Evolutionary conservation across 2,888 invertebrate species (phyloP).

Genomic region (Lycia hirtaria): DNA sequence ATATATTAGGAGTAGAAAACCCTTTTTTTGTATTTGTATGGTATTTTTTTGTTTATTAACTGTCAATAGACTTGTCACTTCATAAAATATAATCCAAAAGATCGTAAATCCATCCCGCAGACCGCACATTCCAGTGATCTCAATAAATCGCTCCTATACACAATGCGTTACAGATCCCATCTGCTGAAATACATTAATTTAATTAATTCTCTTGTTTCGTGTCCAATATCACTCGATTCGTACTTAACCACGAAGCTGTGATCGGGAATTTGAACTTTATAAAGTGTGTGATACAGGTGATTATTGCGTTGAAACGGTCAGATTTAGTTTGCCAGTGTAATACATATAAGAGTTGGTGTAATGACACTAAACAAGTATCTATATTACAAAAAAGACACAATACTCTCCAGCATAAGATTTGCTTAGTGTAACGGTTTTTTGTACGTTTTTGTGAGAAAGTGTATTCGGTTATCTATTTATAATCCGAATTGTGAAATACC

Average conservation of each 20-base stretch:
- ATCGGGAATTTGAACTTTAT: conserved; percentile 2
- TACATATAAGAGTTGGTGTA: background rate
- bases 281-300: background rate
- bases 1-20: no score
- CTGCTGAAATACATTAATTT: conserved; percentile 52
- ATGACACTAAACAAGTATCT: no score
- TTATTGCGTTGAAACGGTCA: background rate
- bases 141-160: conserved; percentile 31
- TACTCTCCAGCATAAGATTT: no score
- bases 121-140: conserved; percentile 15
- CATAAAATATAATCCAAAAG: background rate
- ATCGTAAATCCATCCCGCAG: background rate
- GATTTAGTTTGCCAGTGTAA: background rate
- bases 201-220: conserved; percentile 52
- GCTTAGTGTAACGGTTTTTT: no score
- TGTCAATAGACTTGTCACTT: background rate
- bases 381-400: no score
- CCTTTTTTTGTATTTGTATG: no score
- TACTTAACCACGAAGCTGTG: conserved; percentile 17
- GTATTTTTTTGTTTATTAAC: background rate
- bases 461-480: no score
- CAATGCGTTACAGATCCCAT: conserved; percentile 30
- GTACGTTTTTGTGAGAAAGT: no score
- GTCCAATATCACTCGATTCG: conserved; percentile 41
- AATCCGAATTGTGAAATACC: no score